phyloP scores from a whole-genome alignment of 2,888 invertebrate genomes.

The Antitype chi region DNA sequence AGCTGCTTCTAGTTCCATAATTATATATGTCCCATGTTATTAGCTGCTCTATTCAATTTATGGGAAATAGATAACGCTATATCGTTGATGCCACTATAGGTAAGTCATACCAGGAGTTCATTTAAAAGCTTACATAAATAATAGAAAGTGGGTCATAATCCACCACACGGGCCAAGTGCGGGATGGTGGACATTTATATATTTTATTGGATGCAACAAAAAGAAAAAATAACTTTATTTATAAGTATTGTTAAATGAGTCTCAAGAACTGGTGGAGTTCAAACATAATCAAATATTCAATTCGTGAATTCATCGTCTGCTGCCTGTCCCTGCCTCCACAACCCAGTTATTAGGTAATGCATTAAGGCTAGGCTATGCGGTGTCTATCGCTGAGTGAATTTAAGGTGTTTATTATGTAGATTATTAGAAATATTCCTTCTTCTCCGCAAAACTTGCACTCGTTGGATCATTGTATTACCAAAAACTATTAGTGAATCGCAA shows the following conservation, averaged over 20 bases:
- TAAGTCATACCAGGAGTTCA: slow-evolving; percentile 1
- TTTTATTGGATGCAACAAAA: neutral
- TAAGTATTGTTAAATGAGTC: neutral
- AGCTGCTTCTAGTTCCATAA: slow-evolving; percentile 26
- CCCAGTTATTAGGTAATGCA: too few relatives aligned
- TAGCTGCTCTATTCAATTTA: slow-evolving; percentile 17
- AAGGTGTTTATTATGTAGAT: too few relatives aligned
- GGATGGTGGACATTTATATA: too few relatives aligned
- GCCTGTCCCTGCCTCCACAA: too few relatives aligned
- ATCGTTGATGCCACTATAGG: neutral
- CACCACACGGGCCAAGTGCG: too few relatives aligned
- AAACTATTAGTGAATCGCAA: neutral
- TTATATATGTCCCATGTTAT: slow-evolving; percentile 18
- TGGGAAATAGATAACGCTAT: neutral
- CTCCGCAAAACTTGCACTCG: neutral
- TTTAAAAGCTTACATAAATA: neutral
- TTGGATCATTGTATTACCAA: neutral
- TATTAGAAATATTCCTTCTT: neutral
- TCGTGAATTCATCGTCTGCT: neutral
- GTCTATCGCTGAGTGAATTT: neutral
- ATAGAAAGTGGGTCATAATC: too few relatives aligned
- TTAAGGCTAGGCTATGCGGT: neutral
- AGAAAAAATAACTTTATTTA: neutral
- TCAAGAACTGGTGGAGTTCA: neutral
- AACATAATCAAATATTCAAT: neutral